These are phyloP conservation scores for Liodrosophila aerea DNA, from an alignment of 2,888 invertebrate species.

Conservation along the genomic window DNA sequence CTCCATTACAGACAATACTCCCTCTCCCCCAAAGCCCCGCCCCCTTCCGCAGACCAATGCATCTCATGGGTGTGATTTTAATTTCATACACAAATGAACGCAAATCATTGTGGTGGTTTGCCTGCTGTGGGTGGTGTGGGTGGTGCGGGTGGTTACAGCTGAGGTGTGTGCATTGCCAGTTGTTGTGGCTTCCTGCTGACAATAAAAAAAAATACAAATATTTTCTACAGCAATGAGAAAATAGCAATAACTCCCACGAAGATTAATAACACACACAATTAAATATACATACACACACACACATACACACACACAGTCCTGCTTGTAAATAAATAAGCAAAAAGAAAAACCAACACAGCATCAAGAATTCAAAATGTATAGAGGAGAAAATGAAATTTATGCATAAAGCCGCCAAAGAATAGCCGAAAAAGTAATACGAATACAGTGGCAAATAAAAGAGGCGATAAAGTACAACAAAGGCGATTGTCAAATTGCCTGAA, in stretches of 20 bases:
- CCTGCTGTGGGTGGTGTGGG: conserved; percentile 4
- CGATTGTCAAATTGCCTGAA: conserved; percentile 17
- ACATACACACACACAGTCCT: conserved; percentile 19
- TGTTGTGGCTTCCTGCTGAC: conserved; percentile 28
- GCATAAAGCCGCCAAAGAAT: conserved; percentile 51
- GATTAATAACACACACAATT: conserved; percentile 73
- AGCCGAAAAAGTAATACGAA: conserved; percentile 36
- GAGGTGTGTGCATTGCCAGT: conserved; percentile 8
- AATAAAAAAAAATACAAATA: conserved; percentile 47
- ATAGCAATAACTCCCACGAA: conserved; percentile 80
- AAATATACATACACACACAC: conserved; percentile 21
- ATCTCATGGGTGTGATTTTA: conserved; percentile 83
- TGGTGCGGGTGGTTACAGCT: not conserved
- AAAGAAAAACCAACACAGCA: conserved; percentile 20
- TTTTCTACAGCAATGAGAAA: conserved; percentile 46
- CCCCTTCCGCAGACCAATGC: conserved; percentile 32
- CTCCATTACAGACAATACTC: conserved; percentile 1
- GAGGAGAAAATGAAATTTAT: conserved; percentile 71
- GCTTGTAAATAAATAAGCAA: conserved; percentile 60
- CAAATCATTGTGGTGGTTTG: conserved; percentile 55
- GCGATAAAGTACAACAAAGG: conserved; percentile 35
- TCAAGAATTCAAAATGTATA: conserved; percentile 54
- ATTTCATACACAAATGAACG: conserved; percentile 83
- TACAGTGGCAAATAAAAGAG: conserved; percentile 54
- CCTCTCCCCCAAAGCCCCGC: not conserved